Evolutionary conservation across 2,797 vertebrate genomes (phyloP).

Genomic region (Cuniculus paca): DNA sequence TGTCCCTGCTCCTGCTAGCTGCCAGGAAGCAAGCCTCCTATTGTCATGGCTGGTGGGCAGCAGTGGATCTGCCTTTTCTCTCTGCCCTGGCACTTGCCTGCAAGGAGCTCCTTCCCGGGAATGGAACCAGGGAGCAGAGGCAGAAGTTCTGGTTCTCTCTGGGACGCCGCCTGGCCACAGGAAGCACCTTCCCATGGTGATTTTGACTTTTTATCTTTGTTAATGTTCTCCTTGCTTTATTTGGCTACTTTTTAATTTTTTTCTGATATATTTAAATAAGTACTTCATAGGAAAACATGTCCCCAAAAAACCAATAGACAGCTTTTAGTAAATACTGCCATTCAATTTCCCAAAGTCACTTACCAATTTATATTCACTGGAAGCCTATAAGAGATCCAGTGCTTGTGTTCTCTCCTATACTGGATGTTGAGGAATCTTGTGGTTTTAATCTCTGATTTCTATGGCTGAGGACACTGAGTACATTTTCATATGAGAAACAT

Average conservation of each 20-base stretch:
- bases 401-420: fast-evolving
- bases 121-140: too few relatives aligned
- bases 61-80: too few relatives aligned
- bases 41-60: too few relatives aligned
- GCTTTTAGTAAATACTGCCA: background rate
- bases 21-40: too few relatives aligned
- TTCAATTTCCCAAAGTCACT: background rate
- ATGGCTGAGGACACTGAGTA: background rate
- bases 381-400: background rate
- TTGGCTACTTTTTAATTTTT: slow-evolving; percentile 27
- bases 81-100: too few relatives aligned
- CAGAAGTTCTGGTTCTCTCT: too few relatives aligned
- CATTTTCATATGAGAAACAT: background rate
- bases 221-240: background rate
- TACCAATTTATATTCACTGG: background rate
- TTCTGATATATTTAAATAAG: slow-evolving; percentile 26
- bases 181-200: too few relatives aligned
- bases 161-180: too few relatives aligned
- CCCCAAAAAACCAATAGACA: background rate
- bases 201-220: slow-evolving; percentile 48
- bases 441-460: background rate
- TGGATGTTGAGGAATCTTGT: background rate
- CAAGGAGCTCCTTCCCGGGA: too few relatives aligned
- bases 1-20: too few relatives aligned
- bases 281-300: background rate